These are phyloP conservation scores for Timema cristinae DNA, from an alignment of 2,888 invertebrate genomes.

Conservation along the genomic window DNA sequence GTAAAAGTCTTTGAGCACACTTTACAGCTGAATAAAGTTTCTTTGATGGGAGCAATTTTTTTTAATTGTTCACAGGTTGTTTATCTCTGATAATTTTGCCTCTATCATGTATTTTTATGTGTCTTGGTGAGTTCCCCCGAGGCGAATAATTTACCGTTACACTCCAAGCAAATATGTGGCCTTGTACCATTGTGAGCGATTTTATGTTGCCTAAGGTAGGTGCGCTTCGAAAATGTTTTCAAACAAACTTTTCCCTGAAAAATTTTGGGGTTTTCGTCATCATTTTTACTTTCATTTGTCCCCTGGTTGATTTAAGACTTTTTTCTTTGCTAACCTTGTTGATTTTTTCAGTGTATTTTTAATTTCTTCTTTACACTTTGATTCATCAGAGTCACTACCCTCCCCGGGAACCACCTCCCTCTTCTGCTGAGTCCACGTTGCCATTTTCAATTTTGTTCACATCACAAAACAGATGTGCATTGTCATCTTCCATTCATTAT, in stretches of 20 bases:
- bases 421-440: background rate
- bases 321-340: background rate
- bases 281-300: background rate
- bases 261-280: background rate
- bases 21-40: background rate
- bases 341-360: background rate
- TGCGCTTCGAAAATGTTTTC: constrained; percentile 16
- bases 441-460: constrained; percentile 4
- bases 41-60: background rate
- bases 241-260: background rate
- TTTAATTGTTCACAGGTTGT: background rate
- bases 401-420: background rate
- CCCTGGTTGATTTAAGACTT: background rate
- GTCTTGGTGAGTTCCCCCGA: background rate
- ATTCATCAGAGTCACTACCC: background rate
- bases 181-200: background rate
- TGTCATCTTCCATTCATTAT: background rate
- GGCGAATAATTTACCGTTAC: constrained; percentile 2
- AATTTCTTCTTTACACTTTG: background rate
- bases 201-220: constrained; percentile 5
- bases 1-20: constrained; percentile 19
- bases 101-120: constrained; percentile 1
- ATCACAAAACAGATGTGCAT: constrained; percentile 11
- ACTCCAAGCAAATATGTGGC: constrained; percentile 6
- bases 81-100: background rate